Evolutionary conservation across 2,113 vertebrate species (phyloP), one percentile per base, ranked within the genome.

Genomic region (Enhydra lutris): DNA sequence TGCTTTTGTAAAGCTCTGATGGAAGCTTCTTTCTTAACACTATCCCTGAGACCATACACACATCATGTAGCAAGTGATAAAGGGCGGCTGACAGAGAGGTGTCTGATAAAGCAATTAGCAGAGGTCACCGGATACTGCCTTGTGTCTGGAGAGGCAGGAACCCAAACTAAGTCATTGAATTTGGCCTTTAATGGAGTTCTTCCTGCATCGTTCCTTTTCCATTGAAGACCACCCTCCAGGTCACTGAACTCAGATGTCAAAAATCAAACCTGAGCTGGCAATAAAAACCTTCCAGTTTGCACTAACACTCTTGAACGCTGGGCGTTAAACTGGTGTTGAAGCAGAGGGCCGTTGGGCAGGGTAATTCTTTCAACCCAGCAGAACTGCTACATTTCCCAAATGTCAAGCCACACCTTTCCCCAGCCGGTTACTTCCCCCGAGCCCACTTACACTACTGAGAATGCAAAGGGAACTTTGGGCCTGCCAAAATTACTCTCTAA

Each of bases 191-290:
- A 89, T 23, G 20, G 39, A 95, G 20, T 20, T n/a, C 24, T 76
- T 88, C 45, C 39, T 83, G 50, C 71, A 95, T 96, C 23, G 74
- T 6, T 67, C 69, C 23, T 85, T 94, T 94, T 94, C 82, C 89
- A 91, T 90, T 81, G 92, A 65, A 95, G 84, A 92, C 61, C 7
- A 61, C 78, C 34, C 24, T 76, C 21, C n/a, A 94, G 36, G 50
- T 98, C 67, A 84, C 63, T 20, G 90, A 87, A 71, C 84, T 92
- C 90, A 76, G 47, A 63, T 89, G 74, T 18, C 0, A 91, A 81
- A 90, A 97, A 91, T 71, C 89, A 97, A 97, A 96, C 26, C 10
- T 69, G 69, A 71, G 42, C 55, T 91, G 57, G 31, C 79, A 93
- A 1, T n/a, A 29, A n/a, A 95, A 95, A 82, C 3, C 50, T 69